phyloP scores from a whole-genome alignment of 2,797 vertebrate genomes.

The Cirrhinus molitorella region DNA sequence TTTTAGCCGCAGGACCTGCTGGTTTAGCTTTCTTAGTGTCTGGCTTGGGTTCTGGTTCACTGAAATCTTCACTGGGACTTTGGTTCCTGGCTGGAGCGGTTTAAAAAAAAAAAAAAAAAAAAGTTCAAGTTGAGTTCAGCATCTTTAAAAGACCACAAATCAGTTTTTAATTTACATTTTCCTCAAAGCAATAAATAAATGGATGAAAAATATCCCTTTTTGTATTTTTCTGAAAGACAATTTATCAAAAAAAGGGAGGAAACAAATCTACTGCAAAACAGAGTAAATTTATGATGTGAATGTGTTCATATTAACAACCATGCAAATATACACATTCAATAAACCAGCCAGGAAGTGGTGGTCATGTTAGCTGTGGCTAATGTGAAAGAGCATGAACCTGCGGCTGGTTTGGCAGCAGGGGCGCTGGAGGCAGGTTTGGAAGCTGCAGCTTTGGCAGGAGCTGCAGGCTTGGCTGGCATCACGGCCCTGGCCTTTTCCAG shows the following conservation, averaged over 20 bases:
- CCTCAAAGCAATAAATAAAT: not conserved
- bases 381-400: slow-evolving; percentile 75
- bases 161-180: not conserved
- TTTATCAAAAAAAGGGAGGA: too few species aligned
- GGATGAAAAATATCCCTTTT: too few species aligned
- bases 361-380: not conserved
- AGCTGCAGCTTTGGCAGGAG: slow-evolving; percentile 78
- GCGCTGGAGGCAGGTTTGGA: slow-evolving; percentile 75
- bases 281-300: too few species aligned
- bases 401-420: slow-evolving; percentile 66
- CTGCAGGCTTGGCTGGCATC: slow-evolving; percentile 91
- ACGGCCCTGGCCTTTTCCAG: slow-evolving; percentile 93
- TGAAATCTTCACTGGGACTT: slow-evolving; percentile 79
- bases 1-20: slow-evolving; percentile 86
- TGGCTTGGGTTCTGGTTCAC: slow-evolving; percentile 82
- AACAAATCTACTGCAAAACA: too few species aligned
- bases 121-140: not conserved
- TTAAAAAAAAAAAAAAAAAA: slow-evolving; percentile 27
- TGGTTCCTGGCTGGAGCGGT: slow-evolving; percentile 72
- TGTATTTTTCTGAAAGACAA: too few species aligned
- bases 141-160: not conserved
- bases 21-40: slow-evolving; percentile 88
- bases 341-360: too few species aligned
- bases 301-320: too few species aligned
- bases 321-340: too few species aligned